These are phyloP conservation scores for Variabilichromis moorii DNA, from an alignment of 2,113 vertebrate genomes.

Conservation along the genomic window DNA sequence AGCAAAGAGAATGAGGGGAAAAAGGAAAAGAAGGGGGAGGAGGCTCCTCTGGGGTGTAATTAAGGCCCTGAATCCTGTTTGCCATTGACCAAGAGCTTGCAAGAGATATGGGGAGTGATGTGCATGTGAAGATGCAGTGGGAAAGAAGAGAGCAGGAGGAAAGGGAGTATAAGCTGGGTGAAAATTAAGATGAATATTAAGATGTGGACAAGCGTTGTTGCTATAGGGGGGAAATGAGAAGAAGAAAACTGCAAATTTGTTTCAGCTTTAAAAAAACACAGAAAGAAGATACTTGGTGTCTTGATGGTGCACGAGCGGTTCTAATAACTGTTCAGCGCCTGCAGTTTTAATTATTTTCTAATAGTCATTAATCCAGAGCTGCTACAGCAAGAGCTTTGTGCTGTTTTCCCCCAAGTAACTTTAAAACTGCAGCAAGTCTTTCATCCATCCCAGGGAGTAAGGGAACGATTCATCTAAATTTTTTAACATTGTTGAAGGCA, in stretches of 20 bases:
- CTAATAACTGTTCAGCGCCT: not conserved
- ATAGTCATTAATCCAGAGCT: not conserved
- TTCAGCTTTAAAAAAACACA: not conserved
- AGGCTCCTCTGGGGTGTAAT: conserved; percentile 53
- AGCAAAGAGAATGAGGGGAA: not conserved
- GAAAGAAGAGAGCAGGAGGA: not conserved
- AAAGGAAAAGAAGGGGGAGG: not conserved
- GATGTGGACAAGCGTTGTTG: not conserved
- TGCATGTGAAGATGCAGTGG: not conserved
- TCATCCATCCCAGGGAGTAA: not conserved
- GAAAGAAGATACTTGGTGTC: not conserved
- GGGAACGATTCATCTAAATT: not conserved
- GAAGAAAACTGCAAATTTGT: not conserved
- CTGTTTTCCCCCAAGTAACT: not conserved
- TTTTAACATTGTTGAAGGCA: not conserved
- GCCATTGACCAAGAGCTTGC: conserved; percentile 19
- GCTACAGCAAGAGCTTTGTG: not conserved
- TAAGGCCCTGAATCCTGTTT: conserved; percentile 36
- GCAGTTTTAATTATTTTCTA: not conserved
- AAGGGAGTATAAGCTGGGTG: not conserved
- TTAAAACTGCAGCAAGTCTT: not conserved
- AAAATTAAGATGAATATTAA: not conserved
- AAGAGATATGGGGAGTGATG: conserved; percentile 2
- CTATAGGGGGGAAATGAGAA: not conserved
- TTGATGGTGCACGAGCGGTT: not conserved